Conservation (phyloP, 2,888 invertebrate species). For the Chouioia cunea region DNA sequence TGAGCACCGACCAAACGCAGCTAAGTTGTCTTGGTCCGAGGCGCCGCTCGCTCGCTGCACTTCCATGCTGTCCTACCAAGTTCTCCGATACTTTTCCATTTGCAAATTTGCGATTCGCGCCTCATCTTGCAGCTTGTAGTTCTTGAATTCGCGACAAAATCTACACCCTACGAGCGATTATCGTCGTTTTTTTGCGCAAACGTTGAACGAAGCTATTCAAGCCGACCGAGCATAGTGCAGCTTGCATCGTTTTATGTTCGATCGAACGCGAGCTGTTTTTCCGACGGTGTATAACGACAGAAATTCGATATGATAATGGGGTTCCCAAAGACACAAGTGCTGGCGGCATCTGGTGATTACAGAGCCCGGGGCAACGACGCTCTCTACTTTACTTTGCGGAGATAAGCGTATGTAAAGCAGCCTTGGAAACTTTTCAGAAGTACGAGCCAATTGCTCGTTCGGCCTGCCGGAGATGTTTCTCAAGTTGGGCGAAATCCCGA, state of each 20-base stretch:
- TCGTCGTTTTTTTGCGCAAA: not conserved
- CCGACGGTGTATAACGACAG: too few relatives aligned
- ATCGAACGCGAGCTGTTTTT: not conserved
- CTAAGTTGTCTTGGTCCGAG: not conserved
- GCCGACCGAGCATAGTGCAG: too few relatives aligned
- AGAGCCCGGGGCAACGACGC: conserved; percentile 14
- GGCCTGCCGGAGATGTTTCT: conserved; percentile 19
- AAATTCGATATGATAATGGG: not conserved
- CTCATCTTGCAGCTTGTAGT: too few relatives aligned
- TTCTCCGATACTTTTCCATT: not conserved
- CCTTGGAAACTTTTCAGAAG: too few relatives aligned
- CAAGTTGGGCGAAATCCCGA: conserved; percentile 17
- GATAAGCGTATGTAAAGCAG: conserved; percentile 24
- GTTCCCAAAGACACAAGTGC: conserved; percentile 3
- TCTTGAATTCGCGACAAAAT: too few relatives aligned
- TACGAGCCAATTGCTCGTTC: not conserved
- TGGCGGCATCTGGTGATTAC: conserved; percentile 40
- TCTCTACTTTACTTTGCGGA: conserved; percentile 37
- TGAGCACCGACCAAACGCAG: conserved; percentile 16
- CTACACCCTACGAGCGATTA: too few relatives aligned
- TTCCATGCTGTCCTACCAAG: conserved; percentile 4
- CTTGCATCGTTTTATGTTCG: not conserved
- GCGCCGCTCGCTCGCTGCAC: conserved; percentile 10
- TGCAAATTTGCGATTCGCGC: too few relatives aligned
- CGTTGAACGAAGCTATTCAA: not conserved